These are phyloP conservation scores for Menidia menidia DNA, from an alignment of 2,797 vertebrate species.

Conservation along the genomic window DNA sequence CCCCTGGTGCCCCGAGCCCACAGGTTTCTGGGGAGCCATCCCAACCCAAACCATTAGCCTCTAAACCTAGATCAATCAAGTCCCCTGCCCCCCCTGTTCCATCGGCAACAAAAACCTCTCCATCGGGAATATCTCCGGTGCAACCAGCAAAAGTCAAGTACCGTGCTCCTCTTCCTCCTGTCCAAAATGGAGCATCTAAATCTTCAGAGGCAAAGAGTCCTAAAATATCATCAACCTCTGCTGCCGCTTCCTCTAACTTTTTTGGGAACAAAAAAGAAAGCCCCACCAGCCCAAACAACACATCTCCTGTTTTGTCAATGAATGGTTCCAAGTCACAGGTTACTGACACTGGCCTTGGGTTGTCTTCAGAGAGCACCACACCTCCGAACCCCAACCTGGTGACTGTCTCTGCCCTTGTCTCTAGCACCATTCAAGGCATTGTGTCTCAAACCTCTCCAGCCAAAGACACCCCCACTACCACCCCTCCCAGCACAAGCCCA, in stretches of 20 bases:
- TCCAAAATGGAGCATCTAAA: conserved; percentile 14
- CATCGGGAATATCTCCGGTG: conserved; percentile 12
- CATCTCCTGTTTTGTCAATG: conserved; percentile 13
- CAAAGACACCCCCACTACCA: conserved; percentile 20
- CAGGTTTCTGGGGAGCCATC: conserved; percentile 13
- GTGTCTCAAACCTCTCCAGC: conserved; percentile 48
- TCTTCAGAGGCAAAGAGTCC: conserved; percentile 4
- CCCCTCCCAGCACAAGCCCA: conserved; percentile 26
- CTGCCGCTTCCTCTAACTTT: conserved; percentile 4
- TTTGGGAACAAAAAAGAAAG: conserved; percentile 24
- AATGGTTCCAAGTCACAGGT: conserved; percentile 50
- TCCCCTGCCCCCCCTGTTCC: conserved; percentile 62
- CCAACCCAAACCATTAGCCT: conserved; percentile 28
- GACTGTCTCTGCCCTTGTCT: conserved; percentile 69
- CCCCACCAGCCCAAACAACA: conserved; percentile 8
- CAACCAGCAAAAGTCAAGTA: conserved; percentile 60
- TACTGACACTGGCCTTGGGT: conserved; percentile 6
- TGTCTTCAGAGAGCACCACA: conserved; percentile 35
- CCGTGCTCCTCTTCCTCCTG: conserved; percentile 68
- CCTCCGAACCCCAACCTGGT: conserved; percentile 31
- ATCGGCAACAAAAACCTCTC: conserved; percentile 20
- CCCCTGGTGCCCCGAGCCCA: conserved; percentile 4
- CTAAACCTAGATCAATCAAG: conserved; percentile 62
- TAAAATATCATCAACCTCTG: conserved; percentile 33
- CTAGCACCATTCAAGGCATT: conserved; percentile 68